Evolutionary conservation across 2,797 vertebrate genomes (phyloP), one percentile per base, ranked within the genome.

Genomic region (Paratrypauchen microcephalus): DNA sequence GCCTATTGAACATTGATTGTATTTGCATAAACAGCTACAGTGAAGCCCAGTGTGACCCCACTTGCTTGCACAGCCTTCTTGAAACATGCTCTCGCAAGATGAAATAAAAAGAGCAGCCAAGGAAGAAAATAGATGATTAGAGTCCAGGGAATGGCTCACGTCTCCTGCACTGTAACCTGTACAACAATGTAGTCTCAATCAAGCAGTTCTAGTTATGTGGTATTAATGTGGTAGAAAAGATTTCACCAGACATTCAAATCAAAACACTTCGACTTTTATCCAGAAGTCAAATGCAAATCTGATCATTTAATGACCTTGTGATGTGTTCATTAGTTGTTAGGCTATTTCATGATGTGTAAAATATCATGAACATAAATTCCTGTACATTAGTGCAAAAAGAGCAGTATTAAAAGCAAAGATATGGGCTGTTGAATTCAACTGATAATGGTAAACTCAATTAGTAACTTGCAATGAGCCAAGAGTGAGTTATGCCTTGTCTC

Each of bases 1-100:
- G 66, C 79, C 79, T 78, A 86, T 86, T 80, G 82, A 83, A 85
- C 90, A 91, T 91, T 86, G 89, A 90, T 88, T 85, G 62, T 86
- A 88, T 91, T 89, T 89, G 86, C 86, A 87, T 91, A 86, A 89
- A 89, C 77, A 79, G 83, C 79, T 65, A 80, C 85, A 87, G 88
- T 88, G 41, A 23, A 83, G 75, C 70, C 81, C 68, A 69, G 63
- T 70, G 70, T 84, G 84, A 89, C 84, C 83, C 84, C 68, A 70
- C 77, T 80, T 69, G 73, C 78, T 83, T 50, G 73, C 59, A 72
- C 78, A 71, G 69, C 69, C 70, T 41, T 80, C 69, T 74, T 23
- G 39, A 24, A 72, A 62, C 74, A 76, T 50, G 62, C 13, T 13
- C 62, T 12, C 45, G 64, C 60, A 62, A 57, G 32, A 67, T 67